Evolutionary conservation across 2,113 vertebrate genomes (phyloP).

Genomic region (Sapajus apella): DNA sequence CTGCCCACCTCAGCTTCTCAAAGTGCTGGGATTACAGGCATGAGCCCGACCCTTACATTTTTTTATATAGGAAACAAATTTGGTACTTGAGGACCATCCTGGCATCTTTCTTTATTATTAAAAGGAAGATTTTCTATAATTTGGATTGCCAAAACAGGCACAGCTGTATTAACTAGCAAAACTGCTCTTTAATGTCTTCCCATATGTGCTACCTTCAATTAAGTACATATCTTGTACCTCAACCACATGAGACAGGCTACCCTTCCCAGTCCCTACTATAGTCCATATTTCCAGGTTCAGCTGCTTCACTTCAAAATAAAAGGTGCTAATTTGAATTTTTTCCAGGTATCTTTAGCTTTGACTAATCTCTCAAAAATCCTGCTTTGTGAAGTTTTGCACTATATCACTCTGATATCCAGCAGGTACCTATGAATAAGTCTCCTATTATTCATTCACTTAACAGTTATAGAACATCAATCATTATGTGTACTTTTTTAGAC

Average conservation of each 20-base stretch:
- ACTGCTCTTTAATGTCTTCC: not conserved
- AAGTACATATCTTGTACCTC: not conserved
- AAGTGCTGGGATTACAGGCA: too few relatives aligned
- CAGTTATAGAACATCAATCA: not conserved
- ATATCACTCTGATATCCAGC: not conserved
- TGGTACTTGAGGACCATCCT: not conserved
- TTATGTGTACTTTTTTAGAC: not conserved
- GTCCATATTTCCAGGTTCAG: not conserved
- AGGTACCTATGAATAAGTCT: not conserved
- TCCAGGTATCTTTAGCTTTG: not conserved
- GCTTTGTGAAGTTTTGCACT: not conserved
- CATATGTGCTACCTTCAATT: not conserved
- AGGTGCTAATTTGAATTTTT: not conserved
- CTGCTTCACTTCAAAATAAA: not conserved
- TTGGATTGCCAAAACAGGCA: not conserved
- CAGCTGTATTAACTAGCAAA: constrained; percentile 1
- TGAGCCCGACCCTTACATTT: not conserved
- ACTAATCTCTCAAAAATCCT: not conserved
- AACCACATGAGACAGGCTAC: not conserved
- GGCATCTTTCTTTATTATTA: not conserved
- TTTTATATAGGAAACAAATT: not conserved
- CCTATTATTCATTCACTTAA: not conserved
- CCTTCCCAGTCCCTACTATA: not conserved
- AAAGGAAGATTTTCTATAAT: not conserved
- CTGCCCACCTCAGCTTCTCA: too few relatives aligned